These are phyloP conservation scores for Rissa tridactyla DNA, from an alignment of 2,113 vertebrate species.

Conservation along the genomic window DNA sequence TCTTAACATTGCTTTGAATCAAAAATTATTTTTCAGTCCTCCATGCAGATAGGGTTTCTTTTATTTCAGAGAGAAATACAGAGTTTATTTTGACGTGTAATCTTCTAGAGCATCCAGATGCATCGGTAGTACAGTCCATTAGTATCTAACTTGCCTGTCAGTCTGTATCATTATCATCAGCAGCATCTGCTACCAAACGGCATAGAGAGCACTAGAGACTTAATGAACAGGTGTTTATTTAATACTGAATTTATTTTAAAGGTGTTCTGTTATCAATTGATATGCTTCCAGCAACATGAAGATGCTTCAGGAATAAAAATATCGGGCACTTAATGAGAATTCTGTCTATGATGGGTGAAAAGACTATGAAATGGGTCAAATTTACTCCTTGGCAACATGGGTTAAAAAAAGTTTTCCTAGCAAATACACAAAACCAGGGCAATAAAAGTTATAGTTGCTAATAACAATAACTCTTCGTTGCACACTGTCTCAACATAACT, in stretches of 20 bases:
- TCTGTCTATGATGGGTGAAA: background rate
- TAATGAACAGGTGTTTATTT: constrained; percentile 57
- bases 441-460: background rate
- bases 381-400: background rate
- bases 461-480: background rate
- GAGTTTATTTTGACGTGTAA: background rate
- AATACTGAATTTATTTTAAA: constrained; percentile 43
- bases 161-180: constrained; percentile 16
- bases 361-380: background rate
- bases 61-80: background rate
- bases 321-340: constrained; percentile 1
- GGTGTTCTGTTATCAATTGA: constrained; percentile 15
- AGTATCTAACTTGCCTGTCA: constrained; percentile 10
- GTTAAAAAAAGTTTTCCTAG: background rate
- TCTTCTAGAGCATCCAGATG: background rate
- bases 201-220: background rate
- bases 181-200: constrained; percentile 33
- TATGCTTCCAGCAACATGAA: constrained; percentile 17
- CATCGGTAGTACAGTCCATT: background rate
- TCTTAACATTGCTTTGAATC: background rate
- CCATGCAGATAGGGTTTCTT: background rate
- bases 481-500: background rate
- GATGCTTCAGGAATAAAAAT: constrained; percentile 35
- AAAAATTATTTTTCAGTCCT: background rate
- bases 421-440: background rate